phyloP scores from a whole-genome alignment of 2,888 invertebrate genomes.

The Eilema depressum region DNA sequence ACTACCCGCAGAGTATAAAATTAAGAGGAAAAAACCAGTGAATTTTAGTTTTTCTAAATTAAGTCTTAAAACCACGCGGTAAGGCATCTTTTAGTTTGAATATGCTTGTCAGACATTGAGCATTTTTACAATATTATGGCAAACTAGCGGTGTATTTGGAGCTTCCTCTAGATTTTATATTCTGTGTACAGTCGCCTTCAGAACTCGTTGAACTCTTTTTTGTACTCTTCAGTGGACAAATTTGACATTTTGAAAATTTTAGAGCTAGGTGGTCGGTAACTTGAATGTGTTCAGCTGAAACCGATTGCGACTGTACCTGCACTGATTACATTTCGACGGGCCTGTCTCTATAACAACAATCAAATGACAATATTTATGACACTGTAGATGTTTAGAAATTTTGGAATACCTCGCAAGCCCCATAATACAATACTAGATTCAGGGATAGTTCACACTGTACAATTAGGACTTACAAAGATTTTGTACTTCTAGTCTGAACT shows the following conservation, averaged over 20 bases:
- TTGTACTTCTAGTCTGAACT: not conserved
- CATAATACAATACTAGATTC: slow-evolving; percentile 35
- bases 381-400: slow-evolving; percentile 23
- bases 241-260: too few species aligned
- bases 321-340: too few species aligned
- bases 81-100: not conserved
- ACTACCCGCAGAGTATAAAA: not conserved
- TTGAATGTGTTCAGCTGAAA: too few species aligned
- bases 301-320: too few species aligned
- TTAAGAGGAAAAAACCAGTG: not conserved
- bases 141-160: not conserved
- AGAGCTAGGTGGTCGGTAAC: too few species aligned
- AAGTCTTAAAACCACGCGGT: not conserved
- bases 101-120: not conserved
- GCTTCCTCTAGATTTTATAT: not conserved
- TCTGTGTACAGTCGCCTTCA: not conserved
- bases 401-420: slow-evolving; percentile 50
- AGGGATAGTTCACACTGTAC: slow-evolving; percentile 32
- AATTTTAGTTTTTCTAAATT: not conserved
- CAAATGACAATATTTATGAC: not conserved
- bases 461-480: not conserved
- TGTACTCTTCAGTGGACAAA: too few species aligned
- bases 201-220: too few species aligned
- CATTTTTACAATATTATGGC: not conserved
- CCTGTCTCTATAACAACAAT: too few species aligned